Percentiles rank a stretch among this genome's conserved stretches.
Conservation (phyloP, 2,113 vertebrate genomes). For the Stigmatopora argus region DNA sequence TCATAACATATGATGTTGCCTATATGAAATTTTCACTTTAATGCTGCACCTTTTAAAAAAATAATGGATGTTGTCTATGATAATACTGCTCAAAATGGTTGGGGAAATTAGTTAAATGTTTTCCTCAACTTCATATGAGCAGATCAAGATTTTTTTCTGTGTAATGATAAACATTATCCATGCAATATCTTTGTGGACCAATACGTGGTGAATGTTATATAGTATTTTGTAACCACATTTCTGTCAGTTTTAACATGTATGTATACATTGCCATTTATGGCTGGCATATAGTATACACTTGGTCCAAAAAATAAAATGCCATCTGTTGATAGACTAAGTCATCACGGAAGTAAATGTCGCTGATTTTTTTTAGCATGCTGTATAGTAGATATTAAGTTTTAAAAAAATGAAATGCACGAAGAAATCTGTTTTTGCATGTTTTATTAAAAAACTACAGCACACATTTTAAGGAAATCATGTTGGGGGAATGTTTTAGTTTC, state of each 20-base stretch:
- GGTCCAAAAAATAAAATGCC: too few relatives aligned
- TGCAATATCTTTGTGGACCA: not conserved
- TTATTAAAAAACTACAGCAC: constrained; percentile 40
- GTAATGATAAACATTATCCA: not conserved
- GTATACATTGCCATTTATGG: not conserved
- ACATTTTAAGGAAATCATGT: constrained; percentile 28
- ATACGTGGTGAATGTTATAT: not conserved
- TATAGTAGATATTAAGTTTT: too few relatives aligned
- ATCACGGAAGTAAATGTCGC: too few relatives aligned
- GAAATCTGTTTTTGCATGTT: not conserved
- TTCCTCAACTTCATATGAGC: not conserved
- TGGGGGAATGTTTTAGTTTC: constrained; percentile 45
- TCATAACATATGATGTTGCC: not conserved
- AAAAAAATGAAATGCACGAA: not conserved
- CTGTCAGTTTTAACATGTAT: not conserved
- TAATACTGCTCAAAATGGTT: not conserved
- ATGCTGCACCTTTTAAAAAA: not conserved
- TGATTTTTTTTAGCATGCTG: too few relatives aligned
- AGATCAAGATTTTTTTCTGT: not conserved
- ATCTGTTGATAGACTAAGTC: too few relatives aligned
- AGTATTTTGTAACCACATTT: constrained; percentile 1
- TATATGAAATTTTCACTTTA: not conserved
- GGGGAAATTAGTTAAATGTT: not conserved
- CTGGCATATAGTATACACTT: not conserved
- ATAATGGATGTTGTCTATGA: not conserved